These are phyloP conservation scores for Illadopsis cleaveri DNA, from an alignment of 2,113 vertebrate species.

Conservation along the genomic window DNA sequence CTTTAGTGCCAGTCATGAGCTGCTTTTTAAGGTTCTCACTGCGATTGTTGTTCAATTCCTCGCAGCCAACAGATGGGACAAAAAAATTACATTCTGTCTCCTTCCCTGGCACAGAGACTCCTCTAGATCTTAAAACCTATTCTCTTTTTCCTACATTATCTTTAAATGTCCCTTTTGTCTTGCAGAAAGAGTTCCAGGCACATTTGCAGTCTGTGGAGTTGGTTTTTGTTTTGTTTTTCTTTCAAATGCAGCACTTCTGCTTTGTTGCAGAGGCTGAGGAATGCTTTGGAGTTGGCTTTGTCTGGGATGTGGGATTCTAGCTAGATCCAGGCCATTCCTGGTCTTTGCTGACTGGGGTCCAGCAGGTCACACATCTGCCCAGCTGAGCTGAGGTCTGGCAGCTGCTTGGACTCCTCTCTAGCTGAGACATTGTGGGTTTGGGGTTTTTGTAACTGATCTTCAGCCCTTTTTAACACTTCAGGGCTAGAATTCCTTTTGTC, in stretches of 20 bases:
- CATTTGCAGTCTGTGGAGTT: background rate
- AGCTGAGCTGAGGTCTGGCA: background rate
- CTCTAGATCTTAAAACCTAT: slow-evolving; percentile 31
- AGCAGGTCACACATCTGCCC: background rate
- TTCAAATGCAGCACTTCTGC: background rate
- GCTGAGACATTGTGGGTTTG: background rate
- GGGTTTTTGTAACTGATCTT: background rate
- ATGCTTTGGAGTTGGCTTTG: background rate
- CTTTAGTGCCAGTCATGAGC: background rate
- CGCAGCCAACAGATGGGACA: background rate
- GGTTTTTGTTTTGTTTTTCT: background rate
- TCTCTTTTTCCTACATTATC: slow-evolving; percentile 6
- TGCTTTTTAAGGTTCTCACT: background rate
- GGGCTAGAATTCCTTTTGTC: background rate
- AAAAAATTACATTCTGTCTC: slow-evolving; percentile 4
- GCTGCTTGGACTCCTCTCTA: background rate
- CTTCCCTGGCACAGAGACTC: background rate
- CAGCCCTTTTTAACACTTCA: background rate
- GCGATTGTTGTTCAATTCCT: background rate
- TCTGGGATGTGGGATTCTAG: background rate
- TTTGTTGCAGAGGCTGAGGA: slow-evolving; percentile 16
- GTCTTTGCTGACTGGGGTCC: background rate
- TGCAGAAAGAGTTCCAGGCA: slow-evolving; percentile 15
- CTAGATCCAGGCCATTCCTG: accelerated
- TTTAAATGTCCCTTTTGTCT: slow-evolving; percentile 51